Evolutionary conservation across 1,140 invertebrate species (phyloP), one percentile per base, ranked within the genome.

Genomic region (Subanguina moxae): DNA sequence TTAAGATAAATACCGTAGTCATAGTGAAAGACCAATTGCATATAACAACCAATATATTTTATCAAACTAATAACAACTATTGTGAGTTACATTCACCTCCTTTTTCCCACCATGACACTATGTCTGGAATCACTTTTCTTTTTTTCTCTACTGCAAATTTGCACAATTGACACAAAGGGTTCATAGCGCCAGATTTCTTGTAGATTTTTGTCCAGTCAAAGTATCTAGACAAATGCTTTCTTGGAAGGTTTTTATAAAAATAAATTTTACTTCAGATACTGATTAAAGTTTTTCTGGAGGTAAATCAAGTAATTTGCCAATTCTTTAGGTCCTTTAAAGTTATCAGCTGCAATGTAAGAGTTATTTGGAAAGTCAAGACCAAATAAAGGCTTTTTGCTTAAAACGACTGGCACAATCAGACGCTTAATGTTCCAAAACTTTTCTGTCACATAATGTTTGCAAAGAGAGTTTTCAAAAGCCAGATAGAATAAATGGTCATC

Each of bases 391-490:
- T 17, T 15, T 38, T 65, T 30, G 23, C 68, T 70, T 1, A 70
- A 25, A 0, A 70, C 68, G 1, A 70, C 66, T 15, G 68, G 68
- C n/a, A 70, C 68, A 25, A 43, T 32, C 28, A 70, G 46, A 21
- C 57, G 52, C 8, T 67, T 30, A 0, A 61, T 25, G 48, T 65
- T 68, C 68, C 68, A 80, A 32, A 77, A 76, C 38, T 84, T 84
- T 66, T 83, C 83, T 9, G 80, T 83, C 19, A 83, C 65, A 57
- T 84, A 84, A 65, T 83, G 76, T 27, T 65, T 65, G 65, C 83
- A 84, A 0, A 82, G 42, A 1, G 77, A 72, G 62, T 83, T 84
- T 67, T 84, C 83, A 69, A 84, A 83, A 1, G 80, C 65, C 30
- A 84, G 57, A 68, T 83, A 83, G n/a, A 70, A 70, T 65, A 67